Evolutionary conservation across 2,888 invertebrate genomes (phyloP), one percentile per base, ranked within the genome.

Genomic region (Callimorpha dominula): DNA sequence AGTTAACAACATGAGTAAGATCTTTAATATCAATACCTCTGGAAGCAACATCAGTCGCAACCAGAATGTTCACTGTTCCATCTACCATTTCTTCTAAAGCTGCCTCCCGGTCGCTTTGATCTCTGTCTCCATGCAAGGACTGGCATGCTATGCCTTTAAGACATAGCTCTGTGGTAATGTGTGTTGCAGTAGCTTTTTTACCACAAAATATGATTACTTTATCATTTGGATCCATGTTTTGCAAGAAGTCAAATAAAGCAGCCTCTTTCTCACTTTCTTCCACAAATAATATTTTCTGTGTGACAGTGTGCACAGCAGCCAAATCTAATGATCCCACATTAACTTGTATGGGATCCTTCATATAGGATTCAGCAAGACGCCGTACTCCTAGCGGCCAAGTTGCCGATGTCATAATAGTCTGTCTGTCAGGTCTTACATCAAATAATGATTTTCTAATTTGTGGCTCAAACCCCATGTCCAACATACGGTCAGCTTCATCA

Each of bases 371-470:
- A 0, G 99, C 99, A 63, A 99, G 94, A 31, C 98, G 96, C 20
- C 99, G 96, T 1, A 99, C 99, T 63, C 97, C 98, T 70, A 96
- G 94, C 0, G 99, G 99, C 99, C 99, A 99, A 0, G 99, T 99
- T 17, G 99, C 99, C 88, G 98, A 98, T 0, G 99, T 99, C 99
- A 99, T 99, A 0, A 99, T 97, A n/a, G 99, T 99, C 90, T 99
- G 99, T 71, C 99, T 94, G 88, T 98, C 98, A 11, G 99, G 98
- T 71, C 98, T 96, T 42, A 99, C 97, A 87, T 97, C 97, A 74
- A 98, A 95, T 80, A 99, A 93, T 17, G 98, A 97, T 88, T 98
- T 98, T 60, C 98, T 97, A 79, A 99, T 99, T 96, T 97, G 98
- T 5, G 98, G 98, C 86, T 98, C 98, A 88, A 98, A 98, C 31